These are phyloP conservation scores for Drosophila kanekoi DNA, from an alignment of 2,888 invertebrate species.

Conservation along the genomic window DNA sequence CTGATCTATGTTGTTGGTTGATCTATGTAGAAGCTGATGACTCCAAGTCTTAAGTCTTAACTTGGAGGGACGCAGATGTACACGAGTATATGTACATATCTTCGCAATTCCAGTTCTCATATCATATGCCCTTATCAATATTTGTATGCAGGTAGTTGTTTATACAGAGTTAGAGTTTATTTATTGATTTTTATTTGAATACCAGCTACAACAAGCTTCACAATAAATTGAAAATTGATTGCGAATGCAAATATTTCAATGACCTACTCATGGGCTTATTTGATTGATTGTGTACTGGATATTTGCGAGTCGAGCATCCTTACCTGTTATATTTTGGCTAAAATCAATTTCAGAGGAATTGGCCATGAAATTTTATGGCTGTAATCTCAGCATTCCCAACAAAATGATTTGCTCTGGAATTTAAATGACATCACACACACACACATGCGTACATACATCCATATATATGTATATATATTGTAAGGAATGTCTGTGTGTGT, in stretches of 20 bases:
- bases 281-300: background rate
- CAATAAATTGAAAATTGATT: no score
- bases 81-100: no score
- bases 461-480: slow-evolving; percentile 1
- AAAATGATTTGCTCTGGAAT: slow-evolving; percentile 68
- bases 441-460: background rate
- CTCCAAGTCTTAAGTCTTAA: no score
- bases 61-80: no score
- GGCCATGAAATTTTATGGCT: slow-evolving; percentile 42
- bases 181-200: no score
- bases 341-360: slow-evolving; percentile 46
- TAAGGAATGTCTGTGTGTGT: slow-evolving; percentile 23
- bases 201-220: no score
- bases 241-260: background rate
- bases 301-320: slow-evolving; percentile 1
- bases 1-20: no score
- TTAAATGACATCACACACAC: slow-evolving; percentile 43
- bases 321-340: background rate
- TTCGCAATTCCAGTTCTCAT: no score
- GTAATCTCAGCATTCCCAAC: slow-evolving; percentile 38
- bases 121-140: no score
- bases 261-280: background rate
- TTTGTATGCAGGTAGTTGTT: no score
- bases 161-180: no score
- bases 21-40: no score